A percentile compares a stretch with the other conserved stretches of the same genome.
phyloP scores from a whole-genome alignment of 2,888 invertebrate species.

The Belgica antarctica region DNA sequence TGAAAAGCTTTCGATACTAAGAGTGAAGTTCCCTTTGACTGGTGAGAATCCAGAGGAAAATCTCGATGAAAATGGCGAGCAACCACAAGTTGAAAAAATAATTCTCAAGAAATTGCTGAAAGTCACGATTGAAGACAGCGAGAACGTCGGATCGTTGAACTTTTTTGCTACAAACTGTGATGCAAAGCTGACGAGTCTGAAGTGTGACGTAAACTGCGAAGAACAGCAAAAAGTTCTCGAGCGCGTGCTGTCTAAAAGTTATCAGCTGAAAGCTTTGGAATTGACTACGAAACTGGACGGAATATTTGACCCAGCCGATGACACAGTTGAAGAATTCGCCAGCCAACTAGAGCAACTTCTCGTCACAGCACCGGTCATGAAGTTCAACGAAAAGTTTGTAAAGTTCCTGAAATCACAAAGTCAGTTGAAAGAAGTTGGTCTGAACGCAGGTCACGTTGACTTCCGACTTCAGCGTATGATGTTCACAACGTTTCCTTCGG shows the following conservation, averaged over 20 bases:
- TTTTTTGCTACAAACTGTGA: background rate
- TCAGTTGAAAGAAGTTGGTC: background rate
- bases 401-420: background rate
- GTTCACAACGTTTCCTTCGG: background rate
- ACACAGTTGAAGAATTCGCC: background rate
- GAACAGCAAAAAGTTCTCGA: background rate
- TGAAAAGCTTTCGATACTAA: constrained; percentile 9
- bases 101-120: background rate
- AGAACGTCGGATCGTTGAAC: background rate
- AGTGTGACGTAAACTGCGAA: background rate
- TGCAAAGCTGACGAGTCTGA: background rate
- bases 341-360: background rate
- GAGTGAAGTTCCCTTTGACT: too few relatives aligned
- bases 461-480: constrained; percentile 5
- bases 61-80: background rate
- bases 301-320: background rate
- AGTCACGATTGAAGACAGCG: background rate
- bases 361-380: background rate
- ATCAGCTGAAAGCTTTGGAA: background rate
- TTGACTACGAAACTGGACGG: background rate
- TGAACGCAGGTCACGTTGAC: background rate
- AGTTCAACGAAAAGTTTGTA: background rate
- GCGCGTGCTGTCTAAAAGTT: background rate
- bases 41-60: background rate
- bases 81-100: background rate